Evolutionary conservation across 2,888 invertebrate genomes (phyloP), one percentile per base, ranked within the genome.

Genomic region (Acleris cristana): DNA sequence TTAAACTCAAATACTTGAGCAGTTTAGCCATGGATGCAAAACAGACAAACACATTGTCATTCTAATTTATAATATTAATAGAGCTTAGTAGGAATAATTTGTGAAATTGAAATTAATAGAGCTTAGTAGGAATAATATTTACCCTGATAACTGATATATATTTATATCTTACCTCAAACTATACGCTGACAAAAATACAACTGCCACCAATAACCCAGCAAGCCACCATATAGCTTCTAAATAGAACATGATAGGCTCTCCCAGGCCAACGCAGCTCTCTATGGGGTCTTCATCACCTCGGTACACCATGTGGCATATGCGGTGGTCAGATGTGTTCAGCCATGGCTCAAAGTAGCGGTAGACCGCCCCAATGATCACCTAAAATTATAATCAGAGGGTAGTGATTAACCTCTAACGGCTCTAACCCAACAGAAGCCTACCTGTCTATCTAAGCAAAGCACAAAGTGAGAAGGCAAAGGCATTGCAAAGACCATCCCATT

Each of bases 231-330:
- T 95, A 3, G 94, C 93, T 76, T 96, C 95, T 63, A 97, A 87
- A 81, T 98, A 98, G 87, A 98, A 98, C 82, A 96, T 95, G 67
- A 96, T 94, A 0, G 97, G 96, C 73, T 97, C 96, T 0, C 96
- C 96, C 1, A 96, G 81, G 0, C 97, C 97, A 76, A 95, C 95
- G 82, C 97, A 98, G 78, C 96, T 96, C 71, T 94, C 91, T 0
- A 96, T 94, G 0, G 95, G 94, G 0, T 93, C 78, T 34, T 95
- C 83, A 10, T 90, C 94, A 3, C 96, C 96, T 70, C 96, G 87
- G 77, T 95, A 94, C 49, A 91, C 85, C 51, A 79, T 74, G 82
- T 92, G 91, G 69, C 94, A 94, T 63, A 90, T 79, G 58, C 93
- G 90, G 59, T 83, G 69, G 0, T 73, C 26, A 0, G 85, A 78